Evolutionary conservation across 2,113 vertebrate genomes (phyloP), one percentile per base, ranked within the genome.

Genomic region (Apteryx owenii): DNA sequence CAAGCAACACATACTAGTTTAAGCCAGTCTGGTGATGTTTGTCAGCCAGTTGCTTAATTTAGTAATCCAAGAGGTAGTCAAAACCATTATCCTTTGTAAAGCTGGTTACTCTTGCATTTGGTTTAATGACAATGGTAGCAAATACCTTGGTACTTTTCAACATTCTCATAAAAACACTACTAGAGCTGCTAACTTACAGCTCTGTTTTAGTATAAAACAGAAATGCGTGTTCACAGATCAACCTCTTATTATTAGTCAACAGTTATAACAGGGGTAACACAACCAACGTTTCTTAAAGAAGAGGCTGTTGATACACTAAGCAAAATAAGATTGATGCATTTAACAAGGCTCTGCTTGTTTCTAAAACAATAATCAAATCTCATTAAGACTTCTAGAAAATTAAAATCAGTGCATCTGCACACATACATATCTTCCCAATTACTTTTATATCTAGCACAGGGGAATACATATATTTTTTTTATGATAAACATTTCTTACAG

Each of bases 401-500:
- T 96, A 98, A 97, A 98, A 79, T 97, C 96, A 97, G 97, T 97
- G 95, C 97, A 96, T 94, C 95, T 94, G 98, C 97, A 98, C 97
- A 96, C 81, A 97, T 96, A 98, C 92, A 95, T 73, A 96, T 91
- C 95, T 98, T 97, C 93, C 98, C 98, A 97, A 97, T 97, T 91
- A 95, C 92, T 98, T 97, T 98, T 96, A 98, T 96, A 98, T 97
- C 94, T 97, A 97, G 98, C 95, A 96, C 93, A 96, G 94, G 98
- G 98, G 97, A 97, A 98, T 95, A 98, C 91, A 98, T 97, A 98
- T 97, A 98, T 98, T 97, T 98, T 97, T 96, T 97, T 98, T 98
- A 98, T 81, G 98, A 98, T 98, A 98, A 98, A 98, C 97, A 98
- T 98, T 98, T 98, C 98, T 98, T 98, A 98, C 97, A 98, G 98